phyloP scores from a whole-genome alignment of 2,888 invertebrate genomes.

The Trichopoda pennipes region DNA sequence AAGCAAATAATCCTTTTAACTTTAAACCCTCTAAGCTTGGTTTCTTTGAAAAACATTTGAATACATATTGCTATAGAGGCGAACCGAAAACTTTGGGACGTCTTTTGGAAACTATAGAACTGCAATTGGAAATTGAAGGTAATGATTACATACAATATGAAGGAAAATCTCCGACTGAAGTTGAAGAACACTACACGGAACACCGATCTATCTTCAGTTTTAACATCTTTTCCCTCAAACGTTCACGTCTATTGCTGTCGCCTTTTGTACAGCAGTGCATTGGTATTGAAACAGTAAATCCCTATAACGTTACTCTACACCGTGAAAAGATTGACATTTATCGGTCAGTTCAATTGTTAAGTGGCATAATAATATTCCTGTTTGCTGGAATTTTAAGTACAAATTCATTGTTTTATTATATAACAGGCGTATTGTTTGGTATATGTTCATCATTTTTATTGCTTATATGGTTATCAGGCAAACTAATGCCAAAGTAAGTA shows the following conservation, averaged over 20 bases:
- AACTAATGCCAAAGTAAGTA: constrained; percentile 86
- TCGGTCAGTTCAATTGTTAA: constrained; percentile 84
- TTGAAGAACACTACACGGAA: constrained; percentile 85
- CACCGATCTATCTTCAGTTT: constrained; percentile 87
- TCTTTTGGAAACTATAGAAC: constrained; percentile 86
- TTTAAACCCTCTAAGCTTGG: constrained; percentile 62
- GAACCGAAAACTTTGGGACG: constrained; percentile 85
- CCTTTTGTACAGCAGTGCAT: constrained; percentile 88
- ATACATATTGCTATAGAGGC: constrained; percentile 87
- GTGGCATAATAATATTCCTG: constrained; percentile 86
- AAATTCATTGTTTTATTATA: constrained; percentile 92
- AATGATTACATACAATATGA: constrained; percentile 88
- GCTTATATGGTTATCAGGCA: constrained; percentile 89
- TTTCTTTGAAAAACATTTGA: constrained; percentile 77
- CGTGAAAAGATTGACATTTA: constrained; percentile 86
- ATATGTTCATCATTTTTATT: constrained; percentile 91
- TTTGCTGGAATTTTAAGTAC: constrained; percentile 86
- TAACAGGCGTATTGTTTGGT: constrained; percentile 90
- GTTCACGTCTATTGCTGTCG: constrained; percentile 84
- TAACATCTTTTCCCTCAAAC: constrained; percentile 85
- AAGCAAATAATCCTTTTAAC: constrained; percentile 69
- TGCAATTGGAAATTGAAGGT: constrained; percentile 83
- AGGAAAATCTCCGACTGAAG: constrained; percentile 85
- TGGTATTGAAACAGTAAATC: constrained; percentile 85
- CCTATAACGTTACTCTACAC: constrained; percentile 84